Conservation (phyloP, 2,113 vertebrate species). For the Mola mola region DNA sequence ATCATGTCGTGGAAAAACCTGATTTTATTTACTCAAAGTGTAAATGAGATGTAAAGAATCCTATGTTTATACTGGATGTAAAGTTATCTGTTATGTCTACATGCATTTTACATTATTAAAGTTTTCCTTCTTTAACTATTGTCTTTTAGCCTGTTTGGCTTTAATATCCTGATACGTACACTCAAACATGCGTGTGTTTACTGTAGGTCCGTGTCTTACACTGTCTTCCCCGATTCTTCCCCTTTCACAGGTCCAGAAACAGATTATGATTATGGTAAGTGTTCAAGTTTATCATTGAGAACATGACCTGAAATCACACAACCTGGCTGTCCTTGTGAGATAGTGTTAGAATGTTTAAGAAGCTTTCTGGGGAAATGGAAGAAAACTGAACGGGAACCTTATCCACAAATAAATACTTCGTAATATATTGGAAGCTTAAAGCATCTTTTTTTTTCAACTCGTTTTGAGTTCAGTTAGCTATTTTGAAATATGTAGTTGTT, state of each 20-base stretch:
- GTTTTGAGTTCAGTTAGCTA: no score
- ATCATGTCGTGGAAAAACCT: neutral
- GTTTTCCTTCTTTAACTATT: neutral
- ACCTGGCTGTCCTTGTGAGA: no score
- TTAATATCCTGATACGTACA: neutral
- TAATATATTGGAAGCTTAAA: no score
- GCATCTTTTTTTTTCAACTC: no score
- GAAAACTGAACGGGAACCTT: no score
- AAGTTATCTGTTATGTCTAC: neutral
- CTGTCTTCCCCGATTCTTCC: neutral
- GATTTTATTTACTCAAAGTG: neutral
- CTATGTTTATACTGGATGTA: slow-evolving; percentile 1
- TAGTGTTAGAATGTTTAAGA: no score
- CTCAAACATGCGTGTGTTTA: neutral
- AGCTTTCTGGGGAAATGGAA: no score
- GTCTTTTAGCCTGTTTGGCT: neutral
- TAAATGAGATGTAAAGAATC: slow-evolving; percentile 5
- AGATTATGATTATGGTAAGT: slow-evolving; percentile 72
- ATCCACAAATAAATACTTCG: no score
- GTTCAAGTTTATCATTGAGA: no score
- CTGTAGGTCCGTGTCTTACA: neutral
- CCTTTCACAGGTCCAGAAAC: slow-evolving; percentile 16
- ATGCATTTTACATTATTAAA: no score
- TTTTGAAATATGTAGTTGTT: no score
- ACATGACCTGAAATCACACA: no score